phyloP scores from a whole-genome alignment of 2,888 invertebrate genomes.

The Hofmannophila pseudospretella region DNA sequence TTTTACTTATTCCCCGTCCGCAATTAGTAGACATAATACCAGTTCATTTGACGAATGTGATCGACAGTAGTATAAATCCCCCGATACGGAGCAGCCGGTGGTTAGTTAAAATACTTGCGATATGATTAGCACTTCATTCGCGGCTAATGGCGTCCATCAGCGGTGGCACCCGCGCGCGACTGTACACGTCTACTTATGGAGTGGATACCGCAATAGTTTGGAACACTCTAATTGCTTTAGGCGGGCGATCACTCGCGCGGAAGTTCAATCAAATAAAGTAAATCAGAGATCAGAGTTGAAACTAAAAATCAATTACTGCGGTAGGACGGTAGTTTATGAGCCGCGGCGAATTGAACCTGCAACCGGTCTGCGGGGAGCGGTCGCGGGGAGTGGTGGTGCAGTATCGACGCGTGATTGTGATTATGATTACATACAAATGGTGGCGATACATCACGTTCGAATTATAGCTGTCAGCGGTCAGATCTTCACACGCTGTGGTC shows the following conservation, averaged over 20 bases:
- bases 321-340: too few relatives aligned
- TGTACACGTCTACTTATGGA: not conserved
- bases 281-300: not conserved
- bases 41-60: conserved; percentile 16
- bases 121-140: conserved; percentile 10
- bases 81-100: conserved; percentile 3
- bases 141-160: conserved; percentile 5
- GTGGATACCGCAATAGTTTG: too few relatives aligned
- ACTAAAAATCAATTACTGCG: too few relatives aligned
- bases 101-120: conserved; percentile 21
- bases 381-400: not conserved
- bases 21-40: conserved; percentile 14
- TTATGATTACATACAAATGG: conserved; percentile 4
- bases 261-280: too few relatives aligned
- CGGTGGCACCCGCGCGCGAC: not conserved
- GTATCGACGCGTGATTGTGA: conserved; percentile 8
- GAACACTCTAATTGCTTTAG: too few relatives aligned
- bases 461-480: conserved; percentile 16
- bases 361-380: conserved; percentile 2
- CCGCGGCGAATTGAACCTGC: not conserved
- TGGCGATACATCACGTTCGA: conserved; percentile 19
- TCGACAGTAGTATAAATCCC: conserved; percentile 7
- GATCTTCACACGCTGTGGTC: conserved; percentile 8
- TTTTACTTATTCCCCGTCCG: conserved; percentile 3
- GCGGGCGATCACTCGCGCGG: too few relatives aligned